phyloP scores from a whole-genome alignment of 92 coral and sea anemone species.

The Scolanthus callimorphus region DNA sequence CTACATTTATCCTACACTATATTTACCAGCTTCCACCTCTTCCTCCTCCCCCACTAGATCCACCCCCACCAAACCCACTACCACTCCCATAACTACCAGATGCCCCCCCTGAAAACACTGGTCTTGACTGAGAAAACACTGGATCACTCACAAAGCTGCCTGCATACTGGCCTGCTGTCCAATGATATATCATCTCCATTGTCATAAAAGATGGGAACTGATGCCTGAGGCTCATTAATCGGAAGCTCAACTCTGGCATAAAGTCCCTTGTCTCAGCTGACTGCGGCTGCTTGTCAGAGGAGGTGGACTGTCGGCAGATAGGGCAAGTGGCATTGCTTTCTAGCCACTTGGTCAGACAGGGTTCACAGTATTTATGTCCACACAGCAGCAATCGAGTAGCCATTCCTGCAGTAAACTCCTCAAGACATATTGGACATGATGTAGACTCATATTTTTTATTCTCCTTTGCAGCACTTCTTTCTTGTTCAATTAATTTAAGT shows the following conservation, averaged over 20 bases:
- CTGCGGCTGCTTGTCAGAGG: conserved; percentile 6
- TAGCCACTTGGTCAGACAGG: conserved; percentile 75
- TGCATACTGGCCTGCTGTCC: conserved; percentile 52
- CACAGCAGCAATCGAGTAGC: conserved; percentile 53
- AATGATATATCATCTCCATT: conserved; percentile 50
- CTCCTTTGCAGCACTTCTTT: conserved; percentile 59
- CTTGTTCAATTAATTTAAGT: conserved; percentile 63
- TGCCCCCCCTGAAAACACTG: conserved; percentile 18
- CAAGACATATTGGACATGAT: conserved; percentile 88
- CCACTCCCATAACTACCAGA: conserved; percentile 10
- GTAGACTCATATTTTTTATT: conserved; percentile 46
- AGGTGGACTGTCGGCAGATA: conserved; percentile 76
- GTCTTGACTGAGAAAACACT: conserved; percentile 29
- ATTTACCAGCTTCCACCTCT: conserved; percentile 7
- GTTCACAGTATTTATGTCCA: conserved; percentile 93
- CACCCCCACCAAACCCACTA: conserved; percentile 45
- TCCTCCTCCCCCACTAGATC: conserved; percentile 11
- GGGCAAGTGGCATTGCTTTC: conserved; percentile 84
- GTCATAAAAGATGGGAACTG: conserved; percentile 69
- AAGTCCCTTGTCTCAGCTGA: conserved; percentile 35
- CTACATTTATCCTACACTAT: no score
- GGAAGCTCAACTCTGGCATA: conserved; percentile 67
- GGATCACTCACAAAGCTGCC: conserved; percentile 71
- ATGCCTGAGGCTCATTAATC: conserved; percentile 42
- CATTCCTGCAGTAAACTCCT: conserved; percentile 59